Evolutionary conservation across 2,797 vertebrate species (phyloP), one percentile per base, ranked within the genome.

Genomic region (Pseudochaenichthys georgianus): DNA sequence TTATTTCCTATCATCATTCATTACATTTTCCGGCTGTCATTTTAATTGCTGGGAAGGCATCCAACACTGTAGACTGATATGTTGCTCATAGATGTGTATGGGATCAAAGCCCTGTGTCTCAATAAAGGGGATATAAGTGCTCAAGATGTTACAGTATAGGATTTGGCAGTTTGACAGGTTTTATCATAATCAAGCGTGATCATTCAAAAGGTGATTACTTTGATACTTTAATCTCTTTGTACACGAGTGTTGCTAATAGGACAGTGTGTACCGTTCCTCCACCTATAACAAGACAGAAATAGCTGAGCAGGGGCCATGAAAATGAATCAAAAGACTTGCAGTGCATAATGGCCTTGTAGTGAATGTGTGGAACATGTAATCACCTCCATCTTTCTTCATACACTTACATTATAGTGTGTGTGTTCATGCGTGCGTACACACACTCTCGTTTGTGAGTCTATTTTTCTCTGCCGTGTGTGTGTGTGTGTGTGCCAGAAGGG

Each of bases 41-140:
- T 38, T 79, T 83, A 87, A 84, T 87, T 85, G 54, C 66, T 23
- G 67, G 84, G 88, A 77, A 67, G 52, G 21, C 55, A 51, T 88
- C 84, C 85, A 91, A 72, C 47, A 16, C 34, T 0, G 38, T 62
- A 70, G 64, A 76, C 61, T 75, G 83, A 59, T 63, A 76, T 75
- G 46, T 70, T 50, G 55, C 69, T 81, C 84, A 89, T 82, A 62
- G 57, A 78, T 58, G 72, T 74, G 50, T 77, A 85, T 61, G 21
- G 81, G 63, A 80, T 50, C 47, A 83, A 65, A 78, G 53, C 71
- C 50, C 51, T 9, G 3, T n/a, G 55, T 54, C 55, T 65, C 55
- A 31, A 42, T 42, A 59, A 70, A 57, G 3, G 28, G 41, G 52
- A 71, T 73, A 71, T 9, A 55, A 81, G 86, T 42, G 48, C 57